Percentiles rank a stretch among this genome's conserved stretches.
Evolutionary conservation across 1,140 invertebrate genomes (phyloP).

Genomic region (Elysia chlorotica): DNA sequence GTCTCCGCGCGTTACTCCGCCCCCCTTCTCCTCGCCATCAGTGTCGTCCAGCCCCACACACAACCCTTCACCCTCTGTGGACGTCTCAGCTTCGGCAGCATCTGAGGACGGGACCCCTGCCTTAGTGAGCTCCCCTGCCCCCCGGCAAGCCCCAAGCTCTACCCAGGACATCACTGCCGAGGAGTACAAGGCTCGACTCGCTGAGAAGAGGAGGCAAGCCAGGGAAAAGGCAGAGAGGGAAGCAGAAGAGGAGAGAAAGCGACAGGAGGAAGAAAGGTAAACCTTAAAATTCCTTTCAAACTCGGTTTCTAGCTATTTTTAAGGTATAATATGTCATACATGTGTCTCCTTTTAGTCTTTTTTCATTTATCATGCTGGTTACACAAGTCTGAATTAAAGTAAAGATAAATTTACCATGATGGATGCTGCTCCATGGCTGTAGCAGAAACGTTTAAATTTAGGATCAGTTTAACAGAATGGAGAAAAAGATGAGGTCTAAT

Average conservation of each 20-base stretch:
- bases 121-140: no score
- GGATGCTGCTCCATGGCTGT: no score
- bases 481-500: no score
- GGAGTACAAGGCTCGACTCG: conserved; percentile 57
- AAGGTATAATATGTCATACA: no score
- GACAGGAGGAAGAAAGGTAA: conserved; percentile 47
- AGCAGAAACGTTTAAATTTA: no score
- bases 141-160: neutral
- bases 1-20: conserved; percentile 23
- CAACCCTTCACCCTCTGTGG: conserved; percentile 5
- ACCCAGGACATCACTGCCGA: conserved; percentile 37
- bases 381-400: no score
- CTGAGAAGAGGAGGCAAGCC: conserved; percentile 55
- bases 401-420: no score
- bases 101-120: neutral
- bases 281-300: no score
- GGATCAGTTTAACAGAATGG: no score
- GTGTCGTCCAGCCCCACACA: conserved; percentile 1
- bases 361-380: no score
- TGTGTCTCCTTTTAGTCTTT: no score
- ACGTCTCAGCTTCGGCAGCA: neutral
- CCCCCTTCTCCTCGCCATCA: conserved; percentile 19
- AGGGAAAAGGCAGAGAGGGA: conserved; percentile 57
- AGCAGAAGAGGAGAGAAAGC: conserved; percentile 52
- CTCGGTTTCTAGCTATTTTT: no score